These are phyloP conservation scores for Todiramphus saurophagus DNA, from an alignment of 2,113 vertebrate genomes.

Conservation along the genomic window DNA sequence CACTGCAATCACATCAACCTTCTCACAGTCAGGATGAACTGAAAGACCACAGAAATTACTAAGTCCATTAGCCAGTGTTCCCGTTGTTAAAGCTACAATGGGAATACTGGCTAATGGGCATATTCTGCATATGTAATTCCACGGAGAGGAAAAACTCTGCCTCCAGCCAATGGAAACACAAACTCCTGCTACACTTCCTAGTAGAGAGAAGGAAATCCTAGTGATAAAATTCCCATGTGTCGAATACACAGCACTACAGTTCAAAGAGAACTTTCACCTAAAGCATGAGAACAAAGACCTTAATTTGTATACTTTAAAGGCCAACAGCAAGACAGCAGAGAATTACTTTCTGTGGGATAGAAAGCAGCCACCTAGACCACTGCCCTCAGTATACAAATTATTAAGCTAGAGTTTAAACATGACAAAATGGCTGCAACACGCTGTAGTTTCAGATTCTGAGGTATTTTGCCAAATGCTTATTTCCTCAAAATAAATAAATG, in stretches of 20 bases:
- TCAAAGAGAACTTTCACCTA: neutral
- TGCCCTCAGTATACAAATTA: neutral
- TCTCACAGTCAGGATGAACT: neutral
- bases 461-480: neutral
- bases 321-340: neutral
- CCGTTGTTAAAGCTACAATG: no score
- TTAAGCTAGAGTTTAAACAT: neutral
- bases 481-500: neutral
- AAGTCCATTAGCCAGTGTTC: no score
- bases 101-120: neutral
- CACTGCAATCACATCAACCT: neutral
- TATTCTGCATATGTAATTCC: neutral
- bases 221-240: neutral
- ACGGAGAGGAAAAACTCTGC: neutral
- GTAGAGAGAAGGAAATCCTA: neutral
- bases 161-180: neutral
- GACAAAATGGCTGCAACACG: neutral
- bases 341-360: neutral
- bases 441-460: neutral
- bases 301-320: neutral
- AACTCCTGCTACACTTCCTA: neutral
- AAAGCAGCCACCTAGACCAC: neutral
- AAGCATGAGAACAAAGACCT: neutral
- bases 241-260: neutral
- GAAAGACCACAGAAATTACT: neutral